Conservation (phyloP, 2,888 invertebrate species). For the Clunio marinus region DNA sequence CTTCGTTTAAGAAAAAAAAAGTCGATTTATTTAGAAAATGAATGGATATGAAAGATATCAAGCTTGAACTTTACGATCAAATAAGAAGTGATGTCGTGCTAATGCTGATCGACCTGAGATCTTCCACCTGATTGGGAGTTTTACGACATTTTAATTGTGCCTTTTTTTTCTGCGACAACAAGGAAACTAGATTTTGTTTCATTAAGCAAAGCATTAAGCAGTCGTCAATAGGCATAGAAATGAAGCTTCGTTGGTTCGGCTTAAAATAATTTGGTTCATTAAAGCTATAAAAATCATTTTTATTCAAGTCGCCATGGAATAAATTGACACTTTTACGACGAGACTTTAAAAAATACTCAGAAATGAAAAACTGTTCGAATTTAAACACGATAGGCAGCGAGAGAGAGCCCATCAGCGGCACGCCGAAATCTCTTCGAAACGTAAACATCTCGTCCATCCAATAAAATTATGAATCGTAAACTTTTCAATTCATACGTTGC, state of each 20-base stretch:
- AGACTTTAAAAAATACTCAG: not conserved
- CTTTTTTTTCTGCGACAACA: not conserved
- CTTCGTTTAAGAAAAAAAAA: not conserved
- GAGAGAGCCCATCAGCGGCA: too few relatives aligned
- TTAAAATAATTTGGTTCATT: slow-evolving; percentile 5
- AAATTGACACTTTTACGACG: slow-evolving; percentile 13
- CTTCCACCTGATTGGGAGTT: not conserved
- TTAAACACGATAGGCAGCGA: too few relatives aligned
- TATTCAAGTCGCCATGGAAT: not conserved
- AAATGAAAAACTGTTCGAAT: not conserved
- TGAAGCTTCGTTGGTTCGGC: not conserved
- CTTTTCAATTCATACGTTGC: slow-evolving; percentile 1
- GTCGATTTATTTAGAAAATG: slow-evolving; percentile 27
- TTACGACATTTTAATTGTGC: not conserved
- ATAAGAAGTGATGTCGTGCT: not conserved
- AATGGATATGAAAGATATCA: not conserved
- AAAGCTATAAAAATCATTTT: not conserved
- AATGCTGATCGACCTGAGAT: not conserved
- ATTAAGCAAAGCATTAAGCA: too few relatives aligned
- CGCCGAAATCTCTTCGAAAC: not conserved
- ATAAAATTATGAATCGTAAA: slow-evolving; percentile 38
- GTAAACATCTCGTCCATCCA: not conserved
- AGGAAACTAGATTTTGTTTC: not conserved
- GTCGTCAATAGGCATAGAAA: not conserved
- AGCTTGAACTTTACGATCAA: slow-evolving; percentile 29